phyloP scores from a whole-genome alignment of 2,888 invertebrate species.

The Aphodius sticticus region DNA sequence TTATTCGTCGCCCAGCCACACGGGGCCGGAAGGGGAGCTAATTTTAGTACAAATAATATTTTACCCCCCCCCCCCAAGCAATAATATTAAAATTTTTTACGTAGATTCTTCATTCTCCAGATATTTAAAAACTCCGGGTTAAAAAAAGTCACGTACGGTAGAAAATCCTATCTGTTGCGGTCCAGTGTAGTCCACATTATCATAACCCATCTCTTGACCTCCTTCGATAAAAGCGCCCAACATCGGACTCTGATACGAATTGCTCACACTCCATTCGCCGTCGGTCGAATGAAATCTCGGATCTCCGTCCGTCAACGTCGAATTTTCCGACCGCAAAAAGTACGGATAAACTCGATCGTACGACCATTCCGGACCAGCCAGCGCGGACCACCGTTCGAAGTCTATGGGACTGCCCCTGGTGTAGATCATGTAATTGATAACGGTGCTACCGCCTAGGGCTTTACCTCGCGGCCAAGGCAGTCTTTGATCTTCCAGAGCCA shows the following conservation, averaged over 20 bases:
- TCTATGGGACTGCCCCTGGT: conserved; percentile 75
- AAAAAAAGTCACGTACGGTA: conserved; percentile 34
- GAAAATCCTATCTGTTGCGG: conserved; percentile 57
- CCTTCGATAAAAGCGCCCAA: conserved; percentile 55
- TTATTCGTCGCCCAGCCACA: too few species aligned
- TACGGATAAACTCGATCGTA: conserved; percentile 61
- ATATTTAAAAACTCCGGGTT: neutral
- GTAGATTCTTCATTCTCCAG: neutral
- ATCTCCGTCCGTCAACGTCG: conserved; percentile 49
- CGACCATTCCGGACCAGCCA: conserved; percentile 78
- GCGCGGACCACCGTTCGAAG: conserved; percentile 72
- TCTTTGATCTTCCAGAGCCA: conserved; percentile 38
- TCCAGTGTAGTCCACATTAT: conserved; percentile 59
- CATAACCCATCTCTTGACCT: conserved; percentile 59
- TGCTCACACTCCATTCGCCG: conserved; percentile 70
- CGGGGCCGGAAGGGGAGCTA: too few species aligned
- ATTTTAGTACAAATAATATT: too few species aligned
- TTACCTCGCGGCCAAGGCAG: conserved; percentile 67
- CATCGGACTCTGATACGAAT: conserved; percentile 63
- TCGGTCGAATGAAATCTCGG: conserved; percentile 67
- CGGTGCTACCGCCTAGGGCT: conserved; percentile 67
- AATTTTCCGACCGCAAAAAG: conserved; percentile 62
- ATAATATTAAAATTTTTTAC: too few species aligned
- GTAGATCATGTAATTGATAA: conserved; percentile 75
- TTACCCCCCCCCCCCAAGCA: too few species aligned